A percentile compares a stretch with the other conserved stretches of the same genome.
Evolutionary conservation across 2,797 vertebrate species (phyloP).

Genomic region (Bovichtus diacanthus): DNA sequence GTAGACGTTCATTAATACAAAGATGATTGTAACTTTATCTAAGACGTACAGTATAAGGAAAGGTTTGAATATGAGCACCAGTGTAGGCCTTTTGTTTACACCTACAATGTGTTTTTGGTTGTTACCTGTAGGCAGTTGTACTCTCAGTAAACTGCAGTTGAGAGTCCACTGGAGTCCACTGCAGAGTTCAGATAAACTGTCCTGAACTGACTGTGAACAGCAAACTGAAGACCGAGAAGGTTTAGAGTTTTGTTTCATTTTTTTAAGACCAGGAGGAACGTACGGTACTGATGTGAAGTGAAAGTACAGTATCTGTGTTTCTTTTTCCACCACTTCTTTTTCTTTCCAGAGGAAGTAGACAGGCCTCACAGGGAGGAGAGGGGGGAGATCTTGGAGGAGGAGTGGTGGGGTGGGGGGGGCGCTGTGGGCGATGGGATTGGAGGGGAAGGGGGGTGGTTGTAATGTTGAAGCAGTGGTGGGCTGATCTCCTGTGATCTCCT

Average conservation of each 20-base stretch:
- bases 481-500: conserved; percentile 84
- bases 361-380: conserved; percentile 64
- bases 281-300: conserved; percentile 18
- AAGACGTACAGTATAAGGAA: neutral
- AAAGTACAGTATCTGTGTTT: conserved; percentile 24
- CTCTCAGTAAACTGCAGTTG: neutral
- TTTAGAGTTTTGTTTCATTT: neutral
- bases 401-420: conserved; percentile 4
- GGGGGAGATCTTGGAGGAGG: conserved; percentile 16
- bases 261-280: conserved; percentile 40
- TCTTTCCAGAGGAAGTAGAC: conserved; percentile 65
- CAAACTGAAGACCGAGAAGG: neutral
- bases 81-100: neutral
- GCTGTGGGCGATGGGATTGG: conserved; percentile 53
- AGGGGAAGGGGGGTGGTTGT: conserved; percentile 11
- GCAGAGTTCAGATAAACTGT: neutral
- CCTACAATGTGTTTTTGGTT: conserved; percentile 1
- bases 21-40: neutral
- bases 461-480: conserved; percentile 70
- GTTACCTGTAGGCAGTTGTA: conserved; percentile 6
- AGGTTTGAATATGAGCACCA: neutral
- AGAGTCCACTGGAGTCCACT: neutral
- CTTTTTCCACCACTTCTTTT: conserved; percentile 39
- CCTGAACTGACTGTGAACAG: neutral
- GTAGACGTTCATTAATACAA: neutral